These are phyloP conservation scores for Cacoxenus indagator DNA, from an alignment of 2,888 invertebrate genomes.

Conservation along the genomic window DNA sequence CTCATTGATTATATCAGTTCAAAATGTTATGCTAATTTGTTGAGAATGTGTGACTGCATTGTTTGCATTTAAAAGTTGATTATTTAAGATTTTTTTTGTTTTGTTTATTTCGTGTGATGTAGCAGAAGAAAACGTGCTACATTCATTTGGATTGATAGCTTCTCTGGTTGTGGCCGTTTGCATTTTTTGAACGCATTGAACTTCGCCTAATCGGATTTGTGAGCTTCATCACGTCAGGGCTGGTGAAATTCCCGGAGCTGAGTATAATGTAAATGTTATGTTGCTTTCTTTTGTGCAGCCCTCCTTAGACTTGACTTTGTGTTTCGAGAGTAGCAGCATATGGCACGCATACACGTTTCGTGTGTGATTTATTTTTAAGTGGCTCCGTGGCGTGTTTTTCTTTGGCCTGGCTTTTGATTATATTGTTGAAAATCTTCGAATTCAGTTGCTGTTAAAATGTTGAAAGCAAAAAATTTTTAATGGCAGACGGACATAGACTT, in stretches of 20 bases:
- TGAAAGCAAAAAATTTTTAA: neutral
- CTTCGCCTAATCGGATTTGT: conserved; percentile 20
- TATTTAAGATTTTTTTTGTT: neutral
- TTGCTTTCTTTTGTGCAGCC: neutral
- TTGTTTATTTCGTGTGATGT: no score
- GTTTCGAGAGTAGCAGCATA: neutral
- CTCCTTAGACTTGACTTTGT: neutral
- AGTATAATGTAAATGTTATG: no score
- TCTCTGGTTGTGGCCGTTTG: neutral
- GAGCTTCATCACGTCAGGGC: neutral
- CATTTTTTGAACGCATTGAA: conserved; percentile 11
- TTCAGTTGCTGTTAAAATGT: neutral
- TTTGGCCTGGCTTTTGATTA: neutral
- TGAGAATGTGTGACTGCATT: conserved; percentile 47
- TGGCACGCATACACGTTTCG: conserved; percentile 1
- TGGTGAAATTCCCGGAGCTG: neutral
- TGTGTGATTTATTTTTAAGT: conserved; percentile 11
- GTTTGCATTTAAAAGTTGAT: neutral
- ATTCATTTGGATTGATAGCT: neutral
- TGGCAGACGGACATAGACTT: neutral
- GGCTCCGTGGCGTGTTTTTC: neutral
- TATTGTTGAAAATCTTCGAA: conserved; percentile 19
- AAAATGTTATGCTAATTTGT: conserved; percentile 56
- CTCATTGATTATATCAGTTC: conserved; percentile 26
- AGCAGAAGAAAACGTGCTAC: conserved; percentile 5